Evolutionary conservation across 2,113 vertebrate genomes (phyloP).

Genomic region (Bubo scandiacus): DNA sequence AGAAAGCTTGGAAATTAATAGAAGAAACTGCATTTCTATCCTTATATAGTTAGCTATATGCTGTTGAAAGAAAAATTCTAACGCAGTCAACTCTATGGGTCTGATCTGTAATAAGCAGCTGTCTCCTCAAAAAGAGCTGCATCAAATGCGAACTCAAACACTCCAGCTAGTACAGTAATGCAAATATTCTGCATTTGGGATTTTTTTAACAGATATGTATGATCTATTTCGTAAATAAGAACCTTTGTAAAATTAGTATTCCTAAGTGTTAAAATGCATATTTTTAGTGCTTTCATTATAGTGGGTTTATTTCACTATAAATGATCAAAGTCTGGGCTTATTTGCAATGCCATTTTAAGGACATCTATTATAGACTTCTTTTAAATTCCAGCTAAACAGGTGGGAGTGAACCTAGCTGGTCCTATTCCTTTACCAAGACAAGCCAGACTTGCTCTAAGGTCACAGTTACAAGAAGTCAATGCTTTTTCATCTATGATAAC

Average conservation of each 20-base stretch:
- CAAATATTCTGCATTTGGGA: neutral
- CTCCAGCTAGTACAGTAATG: neutral
- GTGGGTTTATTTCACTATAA: neutral
- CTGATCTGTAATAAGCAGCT: neutral
- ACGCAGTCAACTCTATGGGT: neutral
- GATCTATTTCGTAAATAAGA: neutral
- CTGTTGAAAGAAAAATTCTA: neutral
- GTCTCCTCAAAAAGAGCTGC: neutral
- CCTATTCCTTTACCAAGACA: neutral
- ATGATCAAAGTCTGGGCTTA: neutral
- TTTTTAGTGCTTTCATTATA: neutral
- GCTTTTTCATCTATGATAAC: neutral
- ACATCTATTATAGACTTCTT: neutral
- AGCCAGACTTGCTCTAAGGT: neutral
- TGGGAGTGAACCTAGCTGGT: neutral
- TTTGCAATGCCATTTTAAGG: neutral
- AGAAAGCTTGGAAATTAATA: conserved; percentile 24
- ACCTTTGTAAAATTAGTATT: neutral
- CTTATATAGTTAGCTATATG: neutral
- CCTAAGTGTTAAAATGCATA: neutral
- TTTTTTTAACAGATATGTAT: neutral
- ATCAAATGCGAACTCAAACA: neutral
- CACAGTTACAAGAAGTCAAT: neutral
- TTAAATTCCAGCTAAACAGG: neutral
- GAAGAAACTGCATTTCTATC: neutral